Percentiles rank a stretch among this genome's conserved stretches.
Conservation (phyloP, 2,113 vertebrate genomes). For the Notothenia rossii region DNA sequence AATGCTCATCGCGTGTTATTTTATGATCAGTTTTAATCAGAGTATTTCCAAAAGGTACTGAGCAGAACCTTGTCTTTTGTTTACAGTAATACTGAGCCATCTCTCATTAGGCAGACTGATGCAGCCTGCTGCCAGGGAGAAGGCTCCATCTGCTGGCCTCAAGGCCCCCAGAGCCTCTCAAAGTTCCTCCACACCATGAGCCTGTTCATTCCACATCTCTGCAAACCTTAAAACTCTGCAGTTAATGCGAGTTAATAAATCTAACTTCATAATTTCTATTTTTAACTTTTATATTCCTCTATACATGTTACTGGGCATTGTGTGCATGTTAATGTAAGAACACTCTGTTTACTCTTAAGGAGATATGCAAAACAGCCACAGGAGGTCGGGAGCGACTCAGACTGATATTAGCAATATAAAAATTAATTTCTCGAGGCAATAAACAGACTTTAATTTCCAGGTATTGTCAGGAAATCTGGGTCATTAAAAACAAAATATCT, state of each 20-base stretch:
- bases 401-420: too few species aligned
- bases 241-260: too few species aligned
- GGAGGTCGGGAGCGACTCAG: neutral
- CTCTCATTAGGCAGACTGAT: neutral
- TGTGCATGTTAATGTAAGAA: neutral
- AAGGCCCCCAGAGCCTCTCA: neutral
- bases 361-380: neutral
- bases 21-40: neutral
- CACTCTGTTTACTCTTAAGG: neutral
- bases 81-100: neutral
- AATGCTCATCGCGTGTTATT: neutral
- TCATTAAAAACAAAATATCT: too few species aligned
- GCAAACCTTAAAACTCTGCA: neutral
- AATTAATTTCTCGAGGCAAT: too few species aligned
- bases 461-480: too few species aligned
- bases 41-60: neutral
- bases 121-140: slow-evolving; percentile 41
- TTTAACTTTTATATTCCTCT: neutral
- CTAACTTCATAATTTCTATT: neutral
- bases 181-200: neutral
- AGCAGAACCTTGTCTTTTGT: neutral
- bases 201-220: neutral
- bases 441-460: too few species aligned
- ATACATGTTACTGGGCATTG: neutral
- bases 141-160: slow-evolving; percentile 74